A percentile compares a stretch with the other conserved stretches of the same genome.
phyloP scores from a whole-genome alignment of 30 jellyfish, hydroid and myxozoan species.

The Turritopsis rubra region DNA sequence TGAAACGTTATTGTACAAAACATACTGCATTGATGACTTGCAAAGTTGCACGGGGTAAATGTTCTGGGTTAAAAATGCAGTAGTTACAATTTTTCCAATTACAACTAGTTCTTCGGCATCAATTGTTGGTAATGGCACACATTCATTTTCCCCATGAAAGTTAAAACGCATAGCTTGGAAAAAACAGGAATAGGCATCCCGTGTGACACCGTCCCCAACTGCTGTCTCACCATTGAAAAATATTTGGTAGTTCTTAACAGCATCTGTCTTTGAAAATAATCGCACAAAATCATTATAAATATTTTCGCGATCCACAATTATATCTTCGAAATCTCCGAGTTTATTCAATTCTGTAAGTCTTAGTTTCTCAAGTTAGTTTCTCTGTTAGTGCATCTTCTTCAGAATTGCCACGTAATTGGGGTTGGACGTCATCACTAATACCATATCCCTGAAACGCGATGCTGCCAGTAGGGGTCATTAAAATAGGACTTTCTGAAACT shows the following conservation, averaged over 20 bases:
- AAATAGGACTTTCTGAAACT: neutral
- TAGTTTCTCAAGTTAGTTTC: neutral
- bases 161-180: neutral
- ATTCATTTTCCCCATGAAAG: neutral
- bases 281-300: neutral
- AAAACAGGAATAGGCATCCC: conserved; percentile 3
- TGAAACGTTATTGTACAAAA: neutral
- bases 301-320: neutral
- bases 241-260: neutral
- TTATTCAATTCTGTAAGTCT: neutral
- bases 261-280: neutral
- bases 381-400: neutral
- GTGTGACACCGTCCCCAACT: conserved; percentile 2
- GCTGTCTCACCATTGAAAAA: neutral
- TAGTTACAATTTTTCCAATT: neutral
- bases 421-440: neutral
- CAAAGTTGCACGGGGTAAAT: neutral
- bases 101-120: conserved; percentile 1
- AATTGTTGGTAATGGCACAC: conserved; percentile 1
- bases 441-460: neutral
- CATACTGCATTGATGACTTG: neutral
- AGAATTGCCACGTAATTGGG: neutral
- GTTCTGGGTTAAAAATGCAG: neutral
- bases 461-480: neutral
- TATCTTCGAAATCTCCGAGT: neutral